Evolutionary conservation across 1,140 invertebrate species (phyloP), one percentile per base, ranked within the genome.

Genomic region (Euschistus heros): DNA sequence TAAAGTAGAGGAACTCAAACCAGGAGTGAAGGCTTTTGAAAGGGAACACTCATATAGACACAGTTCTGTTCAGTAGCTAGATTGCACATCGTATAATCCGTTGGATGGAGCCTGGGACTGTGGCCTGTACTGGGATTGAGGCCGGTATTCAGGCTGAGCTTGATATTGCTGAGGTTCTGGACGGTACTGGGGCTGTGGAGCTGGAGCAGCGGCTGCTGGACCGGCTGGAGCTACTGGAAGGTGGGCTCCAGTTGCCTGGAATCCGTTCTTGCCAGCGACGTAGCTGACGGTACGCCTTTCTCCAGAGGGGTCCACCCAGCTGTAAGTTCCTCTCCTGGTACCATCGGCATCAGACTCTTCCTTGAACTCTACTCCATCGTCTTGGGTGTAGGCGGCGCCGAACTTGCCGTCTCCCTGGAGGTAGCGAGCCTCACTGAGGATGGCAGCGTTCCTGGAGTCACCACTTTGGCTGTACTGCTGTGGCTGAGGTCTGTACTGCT

Each of bases 301-400:
- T 14, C 90, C 90, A 22, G 79, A 85, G 5, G 89, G 87, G 76
- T 92, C 91, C 27, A 92, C 83, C 75, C 92, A 93, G 62, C 87
- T 90, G 76, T 93, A 94, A 59, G 83, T 84, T 59, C 91, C 91
- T 67, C 82, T 82, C 46, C 90, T 84, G 74, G 87, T 89, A 64
- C 91, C 91, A 69, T 90, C 86, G 13, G 84, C 80, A 72, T 89
- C 87, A 47, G 87, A 87, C 71, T 90, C 88, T 76, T 92, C 89
- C 73, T 92, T 91, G 75, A 91, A 91, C 73, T 91, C 81, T 15
- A 90, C 89, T 15, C 89, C 89, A 76, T 93, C 89, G 72, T 91
- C 89, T 76, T 91, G 88, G 57, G 83, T 83, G 73, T 91, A 92
- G 24, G 88, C 85, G 22, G 89, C 82, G 27, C 89, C 89, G 72